Evolutionary conservation across 2,113 vertebrate genomes (phyloP).

Genomic region (Vimba vimba): DNA sequence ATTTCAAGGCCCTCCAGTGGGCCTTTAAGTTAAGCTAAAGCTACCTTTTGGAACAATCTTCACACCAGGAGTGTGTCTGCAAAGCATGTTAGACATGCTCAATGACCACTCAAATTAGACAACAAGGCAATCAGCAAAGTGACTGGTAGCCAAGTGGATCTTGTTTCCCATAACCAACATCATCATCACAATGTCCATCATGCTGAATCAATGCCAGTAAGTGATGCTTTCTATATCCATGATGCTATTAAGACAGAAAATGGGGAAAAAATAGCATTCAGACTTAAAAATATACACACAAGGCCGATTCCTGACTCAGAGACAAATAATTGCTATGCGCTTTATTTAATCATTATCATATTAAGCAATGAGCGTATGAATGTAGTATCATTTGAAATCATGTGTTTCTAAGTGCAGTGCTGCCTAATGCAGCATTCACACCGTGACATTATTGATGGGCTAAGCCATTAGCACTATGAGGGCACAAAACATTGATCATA

Average conservation of each 20-base stretch:
- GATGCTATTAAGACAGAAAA: background rate
- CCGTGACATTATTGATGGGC: constrained; percentile 46
- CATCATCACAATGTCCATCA: constrained; percentile 3
- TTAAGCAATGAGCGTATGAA: constrained; percentile 3
- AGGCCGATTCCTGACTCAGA: background rate
- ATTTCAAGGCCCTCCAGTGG: too few relatives aligned
- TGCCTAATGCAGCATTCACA: constrained; percentile 33
- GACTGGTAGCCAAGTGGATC: background rate
- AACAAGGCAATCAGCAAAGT: constrained; percentile 17
- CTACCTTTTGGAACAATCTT: background rate
- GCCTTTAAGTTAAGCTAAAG: background rate
- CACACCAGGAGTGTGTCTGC: background rate
- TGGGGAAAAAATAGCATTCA: background rate
- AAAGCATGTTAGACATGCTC: background rate
- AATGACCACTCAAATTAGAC: background rate
- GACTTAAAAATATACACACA: background rate
- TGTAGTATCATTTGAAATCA: background rate
- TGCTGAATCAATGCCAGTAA: constrained; percentile 8
- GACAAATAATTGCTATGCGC: background rate
- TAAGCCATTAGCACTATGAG: constrained; percentile 46
- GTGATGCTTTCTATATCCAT: background rate
- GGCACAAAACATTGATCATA: constrained; percentile 43
- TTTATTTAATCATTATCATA: constrained; percentile 31
- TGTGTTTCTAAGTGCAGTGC: constrained; percentile 14
- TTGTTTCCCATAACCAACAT: background rate